Evolutionary conservation across 1,140 invertebrate species (phyloP).

Genomic region (Octopus sinensis): DNA sequence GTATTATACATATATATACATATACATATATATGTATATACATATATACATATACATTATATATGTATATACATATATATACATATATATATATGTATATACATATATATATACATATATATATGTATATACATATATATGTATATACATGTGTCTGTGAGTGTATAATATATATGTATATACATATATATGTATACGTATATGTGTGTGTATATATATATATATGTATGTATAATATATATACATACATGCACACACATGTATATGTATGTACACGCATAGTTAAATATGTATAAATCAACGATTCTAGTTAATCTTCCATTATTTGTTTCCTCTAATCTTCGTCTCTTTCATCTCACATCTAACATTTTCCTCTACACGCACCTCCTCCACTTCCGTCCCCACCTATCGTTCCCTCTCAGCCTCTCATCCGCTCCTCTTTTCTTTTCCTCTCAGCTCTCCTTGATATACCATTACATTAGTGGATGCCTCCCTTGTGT

Average conservation of each 20-base stretch:
- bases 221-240: not conserved
- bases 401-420: not conserved
- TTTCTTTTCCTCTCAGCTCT: not conserved
- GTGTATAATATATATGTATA: not conserved
- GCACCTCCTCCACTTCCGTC: not conserved
- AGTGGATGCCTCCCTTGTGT: not conserved
- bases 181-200: not conserved
- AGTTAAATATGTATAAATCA: not conserved
- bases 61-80: too few relatives aligned
- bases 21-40: too few relatives aligned
- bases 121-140: too few relatives aligned
- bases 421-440: not conserved
- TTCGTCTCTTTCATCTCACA: not conserved
- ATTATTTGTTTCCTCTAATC: not conserved
- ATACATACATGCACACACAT: not conserved
- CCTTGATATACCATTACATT: not conserved
- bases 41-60: too few relatives aligned
- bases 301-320: not conserved
- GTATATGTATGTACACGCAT: not conserved
- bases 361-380: not conserved
- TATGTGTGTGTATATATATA: not conserved
- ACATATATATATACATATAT: too few relatives aligned
- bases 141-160: not conserved
- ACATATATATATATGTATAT: too few relatives aligned
- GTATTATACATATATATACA: too few relatives aligned